Evolutionary conservation across 2,113 vertebrate species (phyloP).

Genomic region (Hydropotes inermis): DNA sequence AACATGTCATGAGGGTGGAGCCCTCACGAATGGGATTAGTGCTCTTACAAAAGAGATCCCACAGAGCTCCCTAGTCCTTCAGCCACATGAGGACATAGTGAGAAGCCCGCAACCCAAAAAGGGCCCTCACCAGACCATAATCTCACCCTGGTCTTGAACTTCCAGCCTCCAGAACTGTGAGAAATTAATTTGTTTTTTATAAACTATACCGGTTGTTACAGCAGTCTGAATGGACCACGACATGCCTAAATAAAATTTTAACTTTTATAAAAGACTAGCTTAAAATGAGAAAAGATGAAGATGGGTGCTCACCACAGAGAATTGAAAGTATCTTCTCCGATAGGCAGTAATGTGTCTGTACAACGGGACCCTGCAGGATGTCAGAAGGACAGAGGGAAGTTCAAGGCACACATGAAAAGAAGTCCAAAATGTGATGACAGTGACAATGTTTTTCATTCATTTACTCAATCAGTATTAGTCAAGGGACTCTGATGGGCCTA

Average conservation of each 20-base stretch:
- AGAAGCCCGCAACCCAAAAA: not conserved
- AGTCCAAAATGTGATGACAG: not conserved
- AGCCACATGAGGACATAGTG: not conserved
- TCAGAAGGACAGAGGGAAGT: not conserved
- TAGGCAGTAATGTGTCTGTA: rapidly evolving
- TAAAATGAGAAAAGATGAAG: not conserved
- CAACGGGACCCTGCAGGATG: not conserved
- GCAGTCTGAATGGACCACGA: not conserved
- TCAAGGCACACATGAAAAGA: not conserved
- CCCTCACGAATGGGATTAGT: not conserved
- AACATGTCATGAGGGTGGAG: not conserved
- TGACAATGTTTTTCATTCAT: not conserved
- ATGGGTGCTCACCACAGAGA: not conserved
- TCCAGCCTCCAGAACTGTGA: not conserved
- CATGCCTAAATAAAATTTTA: not conserved
- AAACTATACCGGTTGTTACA: not conserved
- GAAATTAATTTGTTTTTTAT: not conserved
- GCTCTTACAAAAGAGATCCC: not conserved
- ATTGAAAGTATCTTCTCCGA: not conserved
- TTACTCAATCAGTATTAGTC: not conserved
- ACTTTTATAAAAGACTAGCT: not conserved
- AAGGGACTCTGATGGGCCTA: not conserved
- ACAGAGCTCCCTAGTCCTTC: not conserved
- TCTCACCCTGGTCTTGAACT: not conserved
- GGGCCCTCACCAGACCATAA: not conserved